Percentiles rank a stretch among this genome's conserved stretches.
phyloP scores from a whole-genome alignment of 2,888 invertebrate species.

The Acrobasis consociella region DNA sequence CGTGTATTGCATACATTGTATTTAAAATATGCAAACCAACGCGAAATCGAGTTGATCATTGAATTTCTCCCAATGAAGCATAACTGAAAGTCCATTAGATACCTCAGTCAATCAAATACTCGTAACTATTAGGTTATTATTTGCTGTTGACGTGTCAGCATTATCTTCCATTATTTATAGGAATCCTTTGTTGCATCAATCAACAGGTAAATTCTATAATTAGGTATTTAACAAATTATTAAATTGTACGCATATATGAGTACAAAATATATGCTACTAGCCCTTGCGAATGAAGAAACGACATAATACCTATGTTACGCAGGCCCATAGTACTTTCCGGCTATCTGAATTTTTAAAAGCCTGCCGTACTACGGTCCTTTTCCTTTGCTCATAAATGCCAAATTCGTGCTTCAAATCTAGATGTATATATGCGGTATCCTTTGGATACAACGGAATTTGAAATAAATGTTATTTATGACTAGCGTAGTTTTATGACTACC shows the following conservation, averaged over 20 bases:
- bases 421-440: not conserved
- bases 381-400: constrained; percentile 5
- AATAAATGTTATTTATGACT: constrained; percentile 12
- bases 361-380: constrained; percentile 17
- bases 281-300: no score
- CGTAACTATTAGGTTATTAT: no score
- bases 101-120: no score
- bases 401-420: not conserved
- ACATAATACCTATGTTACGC: not conserved
- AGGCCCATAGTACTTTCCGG: not conserved
- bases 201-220: not conserved
- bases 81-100: no score
- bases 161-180: not conserved
- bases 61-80: no score
- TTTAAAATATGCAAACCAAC: no score
- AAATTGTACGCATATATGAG: no score
- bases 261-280: no score
- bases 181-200: not conserved
- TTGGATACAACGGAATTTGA: constrained; percentile 1
- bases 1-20: no score
- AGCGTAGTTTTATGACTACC: not conserved
- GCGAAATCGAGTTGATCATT: no score
- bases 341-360: constrained; percentile 1
- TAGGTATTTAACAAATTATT: no score
- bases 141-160: not conserved